phyloP scores from a whole-genome alignment of 2,113 vertebrate species.

The Alouatta palliata region DNA sequence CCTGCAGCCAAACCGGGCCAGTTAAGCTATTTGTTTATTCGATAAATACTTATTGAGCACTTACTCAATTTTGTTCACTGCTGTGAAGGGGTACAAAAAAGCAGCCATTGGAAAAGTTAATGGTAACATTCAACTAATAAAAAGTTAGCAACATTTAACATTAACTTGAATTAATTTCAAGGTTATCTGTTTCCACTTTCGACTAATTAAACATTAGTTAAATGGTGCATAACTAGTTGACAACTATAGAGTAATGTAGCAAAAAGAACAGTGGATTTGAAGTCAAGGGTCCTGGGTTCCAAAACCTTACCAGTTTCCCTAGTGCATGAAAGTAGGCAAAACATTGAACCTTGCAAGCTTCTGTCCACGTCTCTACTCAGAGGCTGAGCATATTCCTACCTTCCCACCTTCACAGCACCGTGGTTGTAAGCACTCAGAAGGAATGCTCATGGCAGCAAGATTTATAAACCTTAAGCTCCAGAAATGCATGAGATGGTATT shows the following conservation, averaged over 20 bases:
- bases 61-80: conserved; percentile 47
- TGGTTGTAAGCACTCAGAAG: not conserved
- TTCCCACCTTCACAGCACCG: not conserved
- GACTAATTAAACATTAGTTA: conserved; percentile 75
- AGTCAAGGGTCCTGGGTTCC: conserved; percentile 47
- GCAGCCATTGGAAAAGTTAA: conserved; percentile 72
- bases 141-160: conserved; percentile 75
- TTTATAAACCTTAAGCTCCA: conserved; percentile 44
- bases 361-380: not conserved
- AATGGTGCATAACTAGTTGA: conserved; percentile 72
- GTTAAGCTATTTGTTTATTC: conserved; percentile 60
- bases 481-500: conserved; percentile 19
- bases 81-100: conserved; percentile 41
- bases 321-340: too few species aligned
- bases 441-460: not conserved
- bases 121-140: conserved; percentile 73
- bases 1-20: conserved; percentile 56
- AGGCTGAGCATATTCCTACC: not conserved
- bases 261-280: conserved; percentile 32
- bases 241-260: conserved; percentile 53
- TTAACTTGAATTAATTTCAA: conserved; percentile 76
- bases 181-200: conserved; percentile 75
- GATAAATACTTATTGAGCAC: conserved; percentile 60
- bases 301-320: not conserved
- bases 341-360: not conserved